Percentiles rank a stretch among this genome's conserved stretches.
Evolutionary conservation across 2,113 vertebrate species (phyloP).

Genomic region (Sarotherodon lohbergeri): DNA sequence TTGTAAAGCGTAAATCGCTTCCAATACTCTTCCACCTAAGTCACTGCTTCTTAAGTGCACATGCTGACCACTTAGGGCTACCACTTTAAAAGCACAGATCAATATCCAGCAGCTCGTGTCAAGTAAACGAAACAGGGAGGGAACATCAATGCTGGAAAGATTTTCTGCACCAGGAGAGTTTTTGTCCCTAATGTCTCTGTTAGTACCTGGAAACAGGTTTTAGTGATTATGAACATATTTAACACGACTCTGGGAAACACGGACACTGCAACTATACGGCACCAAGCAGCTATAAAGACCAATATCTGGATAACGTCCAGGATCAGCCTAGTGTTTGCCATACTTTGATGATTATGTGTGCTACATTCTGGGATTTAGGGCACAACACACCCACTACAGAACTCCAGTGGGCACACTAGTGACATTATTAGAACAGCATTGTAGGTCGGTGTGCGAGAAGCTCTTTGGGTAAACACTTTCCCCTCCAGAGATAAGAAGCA

Average conservation of each 20-base stretch:
- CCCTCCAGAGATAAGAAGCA: not conserved
- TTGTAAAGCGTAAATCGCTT: not conserved
- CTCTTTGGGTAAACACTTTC: constrained; percentile 2
- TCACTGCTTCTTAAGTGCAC: not conserved
- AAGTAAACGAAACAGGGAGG: not conserved
- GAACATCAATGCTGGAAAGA: not conserved
- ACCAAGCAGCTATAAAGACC: not conserved
- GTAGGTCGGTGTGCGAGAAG: not conserved
- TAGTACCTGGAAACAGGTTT: not conserved
- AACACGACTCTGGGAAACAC: not conserved
- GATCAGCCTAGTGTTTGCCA: not conserved
- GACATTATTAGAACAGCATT: constrained; percentile 9
- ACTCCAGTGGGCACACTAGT: not conserved
- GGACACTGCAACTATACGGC: accelerated
- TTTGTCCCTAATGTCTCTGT: not conserved
- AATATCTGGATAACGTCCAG: not conserved
- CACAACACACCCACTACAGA: not conserved
- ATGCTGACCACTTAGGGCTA: not conserved
- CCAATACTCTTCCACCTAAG: not conserved
- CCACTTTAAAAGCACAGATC: not conserved
- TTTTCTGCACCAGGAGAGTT: not conserved
- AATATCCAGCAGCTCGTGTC: not conserved
- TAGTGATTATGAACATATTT: not conserved
- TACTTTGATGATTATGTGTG: not conserved
- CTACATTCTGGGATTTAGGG: not conserved